phyloP scores from a whole-genome alignment of 2,888 invertebrate species.

The Cetonia aurata region DNA sequence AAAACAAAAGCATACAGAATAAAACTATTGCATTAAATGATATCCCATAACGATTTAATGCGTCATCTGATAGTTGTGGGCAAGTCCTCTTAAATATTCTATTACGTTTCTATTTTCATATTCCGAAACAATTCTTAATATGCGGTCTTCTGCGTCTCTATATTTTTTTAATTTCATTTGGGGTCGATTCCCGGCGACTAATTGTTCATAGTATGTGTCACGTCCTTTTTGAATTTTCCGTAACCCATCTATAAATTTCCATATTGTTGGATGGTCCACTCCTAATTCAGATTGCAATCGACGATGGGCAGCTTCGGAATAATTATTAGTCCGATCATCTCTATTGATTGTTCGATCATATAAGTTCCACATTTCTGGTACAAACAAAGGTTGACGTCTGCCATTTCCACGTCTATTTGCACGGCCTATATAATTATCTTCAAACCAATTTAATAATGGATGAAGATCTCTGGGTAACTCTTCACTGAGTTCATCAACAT shows the following conservation, averaged over 20 bases:
- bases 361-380: conserved; percentile 24
- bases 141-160: conserved; percentile 34
- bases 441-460: conserved; percentile 32
- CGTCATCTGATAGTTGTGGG: conserved; percentile 9
- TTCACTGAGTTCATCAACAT: conserved; percentile 8
- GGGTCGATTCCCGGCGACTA: conserved; percentile 38
- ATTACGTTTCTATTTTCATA: conserved; percentile 13
- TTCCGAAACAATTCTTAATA: conserved; percentile 25
- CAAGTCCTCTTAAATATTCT: conserved; percentile 34
- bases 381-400: conserved; percentile 24
- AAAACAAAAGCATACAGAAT: too few species aligned
- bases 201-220: conserved; percentile 29
- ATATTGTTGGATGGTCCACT: conserved; percentile 27
- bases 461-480: conserved; percentile 14
- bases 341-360: conserved; percentile 29
- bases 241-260: conserved; percentile 39
- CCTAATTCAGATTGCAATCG: conserved; percentile 25
- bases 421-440: conserved; percentile 29
- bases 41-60: too few species aligned
- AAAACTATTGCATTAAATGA: too few species aligned
- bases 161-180: conserved; percentile 30
- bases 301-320: conserved; percentile 38
- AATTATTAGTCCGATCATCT: conserved; percentile 39
- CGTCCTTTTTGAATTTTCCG: conserved; percentile 16
- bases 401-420: conserved; percentile 17